phyloP scores from a whole-genome alignment of 1,140 invertebrate species.

The Saccostrea echinata region DNA sequence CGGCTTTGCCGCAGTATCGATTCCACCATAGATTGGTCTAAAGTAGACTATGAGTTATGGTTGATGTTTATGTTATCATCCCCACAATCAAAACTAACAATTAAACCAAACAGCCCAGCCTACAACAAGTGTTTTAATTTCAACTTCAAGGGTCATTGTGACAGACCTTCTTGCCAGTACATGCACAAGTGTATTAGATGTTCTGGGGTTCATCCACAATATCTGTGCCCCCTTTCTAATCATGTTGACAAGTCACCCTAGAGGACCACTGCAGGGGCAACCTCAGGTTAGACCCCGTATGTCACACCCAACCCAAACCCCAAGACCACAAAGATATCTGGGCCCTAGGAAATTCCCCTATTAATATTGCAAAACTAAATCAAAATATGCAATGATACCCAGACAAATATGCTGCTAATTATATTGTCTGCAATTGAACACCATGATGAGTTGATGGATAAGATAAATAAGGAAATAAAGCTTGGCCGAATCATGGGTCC shows the following conservation, averaged over 20 bases:
- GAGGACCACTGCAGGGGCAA: too few species aligned
- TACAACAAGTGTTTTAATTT: constrained; percentile 22
- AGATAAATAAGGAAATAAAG: too few species aligned
- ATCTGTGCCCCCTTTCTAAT: not conserved
- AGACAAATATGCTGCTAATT: too few species aligned
- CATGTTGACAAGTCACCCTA: too few species aligned
- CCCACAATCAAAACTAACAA: not conserved
- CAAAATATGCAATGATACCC: too few species aligned
- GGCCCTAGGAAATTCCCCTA: too few species aligned
- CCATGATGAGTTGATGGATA: constrained; percentile 33
- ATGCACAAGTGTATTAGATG: not conserved
- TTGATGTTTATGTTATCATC: not conserved
- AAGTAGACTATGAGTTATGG: constrained; percentile 34
- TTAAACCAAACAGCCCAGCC: not conserved
- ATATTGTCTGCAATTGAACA: not conserved
- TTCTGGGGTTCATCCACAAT: constrained; percentile 19
- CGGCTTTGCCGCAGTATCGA: not conserved
- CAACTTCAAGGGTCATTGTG: constrained; percentile 21
- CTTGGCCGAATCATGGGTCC: too few species aligned
- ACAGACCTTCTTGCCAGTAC: not conserved
- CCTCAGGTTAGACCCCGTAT: too few species aligned
- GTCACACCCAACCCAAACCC: too few species aligned
- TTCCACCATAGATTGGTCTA: not conserved
- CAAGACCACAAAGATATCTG: too few species aligned
- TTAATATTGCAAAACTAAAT: too few species aligned